A percentile compares a stretch with the other conserved stretches of the same genome.
phyloP scores from a whole-genome alignment of 2,888 invertebrate genomes.

The Diarsia dahlii region DNA sequence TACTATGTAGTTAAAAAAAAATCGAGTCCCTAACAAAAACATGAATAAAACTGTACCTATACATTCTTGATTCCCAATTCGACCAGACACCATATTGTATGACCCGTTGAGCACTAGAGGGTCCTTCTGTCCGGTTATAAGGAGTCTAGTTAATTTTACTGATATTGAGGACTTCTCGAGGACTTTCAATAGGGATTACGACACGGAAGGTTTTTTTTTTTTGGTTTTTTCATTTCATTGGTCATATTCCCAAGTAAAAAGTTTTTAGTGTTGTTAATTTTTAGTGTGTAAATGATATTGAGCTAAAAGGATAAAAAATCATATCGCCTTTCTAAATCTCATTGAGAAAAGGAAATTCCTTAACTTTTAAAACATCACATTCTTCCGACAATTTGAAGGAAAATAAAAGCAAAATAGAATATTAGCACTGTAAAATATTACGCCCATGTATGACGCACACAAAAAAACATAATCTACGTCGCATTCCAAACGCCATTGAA shows the following conservation, averaged over 20 bases:
- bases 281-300: no score
- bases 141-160: constrained; percentile 15
- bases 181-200: constrained; percentile 1
- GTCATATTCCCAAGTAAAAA: no score
- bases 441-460: neutral
- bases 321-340: no score
- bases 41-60: neutral
- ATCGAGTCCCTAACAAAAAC: neutral
- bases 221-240: no score
- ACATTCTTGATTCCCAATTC: neutral
- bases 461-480: neutral
- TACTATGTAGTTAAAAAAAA: neutral
- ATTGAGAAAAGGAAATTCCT: no score
- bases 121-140: neutral
- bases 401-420: neutral
- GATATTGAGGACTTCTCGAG: constrained; percentile 23
- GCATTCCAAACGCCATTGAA: neutral
- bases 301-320: no score
- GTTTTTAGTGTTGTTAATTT: no score
- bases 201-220: neutral
- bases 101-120: no score
- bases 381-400: neutral
- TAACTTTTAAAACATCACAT: neutral
- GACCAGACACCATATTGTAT: no score
- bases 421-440: neutral